Evolutionary conservation across 2,888 invertebrate genomes (phyloP).

Genomic region (Spisula subtruncata): DNA sequence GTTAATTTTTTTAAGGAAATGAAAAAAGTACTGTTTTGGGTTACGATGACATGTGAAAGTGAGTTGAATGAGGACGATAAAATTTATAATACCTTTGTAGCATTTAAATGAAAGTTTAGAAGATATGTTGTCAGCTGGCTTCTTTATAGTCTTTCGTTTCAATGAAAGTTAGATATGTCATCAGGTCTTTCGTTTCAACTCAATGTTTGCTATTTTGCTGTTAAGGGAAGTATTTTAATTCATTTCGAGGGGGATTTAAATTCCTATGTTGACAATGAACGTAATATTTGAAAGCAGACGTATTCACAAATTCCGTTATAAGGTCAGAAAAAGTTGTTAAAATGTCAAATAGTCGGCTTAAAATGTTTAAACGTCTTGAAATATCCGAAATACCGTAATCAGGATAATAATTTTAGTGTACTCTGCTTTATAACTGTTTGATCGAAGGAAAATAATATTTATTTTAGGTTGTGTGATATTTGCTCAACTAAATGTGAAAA

Average conservation of each 20-base stretch:
- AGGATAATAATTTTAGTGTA: constrained; percentile 40
- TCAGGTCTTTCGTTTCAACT: background rate
- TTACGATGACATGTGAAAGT: no score
- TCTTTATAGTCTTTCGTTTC: no score
- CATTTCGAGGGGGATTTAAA: constrained; percentile 2
- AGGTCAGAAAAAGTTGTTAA: constrained; percentile 28
- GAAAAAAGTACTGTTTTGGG: no score
- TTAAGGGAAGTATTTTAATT: constrained; percentile 5
- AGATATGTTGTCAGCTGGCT: no score
- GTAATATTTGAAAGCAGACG: background rate
- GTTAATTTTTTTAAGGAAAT: no score
- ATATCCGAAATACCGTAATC: constrained; percentile 14
- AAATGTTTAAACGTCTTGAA: constrained; percentile 34
- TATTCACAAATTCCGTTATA: background rate
- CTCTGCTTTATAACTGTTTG: constrained; percentile 13
- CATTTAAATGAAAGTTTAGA: no score
- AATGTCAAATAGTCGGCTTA: constrained; percentile 6
- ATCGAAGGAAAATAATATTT: constrained; percentile 27
- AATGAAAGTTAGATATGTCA: no score
- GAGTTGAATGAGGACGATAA: no score
- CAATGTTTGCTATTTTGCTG: background rate
- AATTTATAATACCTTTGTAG: no score
- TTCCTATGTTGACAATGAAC: background rate
- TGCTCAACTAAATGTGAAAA: constrained; percentile 21
- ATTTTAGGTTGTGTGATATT: constrained; percentile 30